Conservation (phyloP, 1,140 invertebrate species). For the Drosophila truncata region DNA sequence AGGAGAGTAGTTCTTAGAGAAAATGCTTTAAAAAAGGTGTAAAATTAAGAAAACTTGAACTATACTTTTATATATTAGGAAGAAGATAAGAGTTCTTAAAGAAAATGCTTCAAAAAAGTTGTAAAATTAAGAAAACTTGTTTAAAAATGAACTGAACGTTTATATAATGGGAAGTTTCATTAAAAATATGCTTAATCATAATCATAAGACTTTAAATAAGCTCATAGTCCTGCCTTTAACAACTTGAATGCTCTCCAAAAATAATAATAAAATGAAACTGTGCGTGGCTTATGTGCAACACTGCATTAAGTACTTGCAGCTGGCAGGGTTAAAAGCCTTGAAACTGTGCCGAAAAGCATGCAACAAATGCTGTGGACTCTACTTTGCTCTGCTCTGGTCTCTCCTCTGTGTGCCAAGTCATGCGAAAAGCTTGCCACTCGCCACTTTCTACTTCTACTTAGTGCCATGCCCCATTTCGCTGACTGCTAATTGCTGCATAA, state of each 20-base stretch:
- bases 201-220: background rate
- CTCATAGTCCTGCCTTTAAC: too few relatives aligned
- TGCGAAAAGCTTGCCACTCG: conserved; percentile 22
- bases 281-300: conserved; percentile 4
- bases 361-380: conserved; percentile 46
- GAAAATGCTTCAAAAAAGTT: background rate
- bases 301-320: conserved; percentile 8
- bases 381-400: background rate
- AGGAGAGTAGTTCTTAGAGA: background rate
- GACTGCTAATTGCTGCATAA: conserved; percentile 77
- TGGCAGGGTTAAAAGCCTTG: conserved; percentile 22
- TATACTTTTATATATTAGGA: too few relatives aligned
- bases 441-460: conserved; percentile 32
- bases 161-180: background rate
- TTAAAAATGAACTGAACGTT: too few relatives aligned
- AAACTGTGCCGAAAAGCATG: conserved; percentile 28
- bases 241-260: background rate
- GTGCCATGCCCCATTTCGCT: conserved; percentile 43
- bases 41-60: background rate
- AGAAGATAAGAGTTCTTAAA: background rate
- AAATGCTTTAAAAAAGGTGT: background rate
- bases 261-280: conserved; percentile 39
- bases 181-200: background rate
- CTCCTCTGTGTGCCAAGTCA: conserved; percentile 11
- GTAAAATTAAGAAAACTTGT: background rate